A percentile compares a stretch with the other conserved stretches of the same genome.
Evolutionary conservation across 2,113 vertebrate genomes (phyloP).

Genomic region (Forbesichthys papilliferus): DNA sequence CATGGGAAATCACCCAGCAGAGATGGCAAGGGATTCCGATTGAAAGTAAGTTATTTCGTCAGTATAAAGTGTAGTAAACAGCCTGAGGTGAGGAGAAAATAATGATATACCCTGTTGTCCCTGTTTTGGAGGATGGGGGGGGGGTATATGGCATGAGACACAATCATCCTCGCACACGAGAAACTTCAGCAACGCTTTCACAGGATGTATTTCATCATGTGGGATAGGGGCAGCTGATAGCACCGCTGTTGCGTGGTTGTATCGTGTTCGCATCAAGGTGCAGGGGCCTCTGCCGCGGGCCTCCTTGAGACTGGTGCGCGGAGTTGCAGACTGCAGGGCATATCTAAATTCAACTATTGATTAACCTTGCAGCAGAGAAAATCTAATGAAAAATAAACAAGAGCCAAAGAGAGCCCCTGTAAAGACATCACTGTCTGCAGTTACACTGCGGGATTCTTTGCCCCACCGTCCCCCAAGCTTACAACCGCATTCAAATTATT

Average conservation of each 20-base stretch:
- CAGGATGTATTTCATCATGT: conserved; percentile 68
- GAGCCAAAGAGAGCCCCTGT: conserved; percentile 27
- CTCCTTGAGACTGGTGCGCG: conserved; percentile 26
- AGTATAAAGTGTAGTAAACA: conserved; percentile 69
- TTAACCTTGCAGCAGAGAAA: conserved; percentile 51
- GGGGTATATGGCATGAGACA: conserved; percentile 53
- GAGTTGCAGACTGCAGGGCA: conserved; percentile 46
- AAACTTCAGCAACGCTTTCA: conserved; percentile 62
- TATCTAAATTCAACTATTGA: conserved; percentile 71
- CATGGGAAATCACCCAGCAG: conserved; percentile 67
- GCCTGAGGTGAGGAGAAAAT: conserved; percentile 65
- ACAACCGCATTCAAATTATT: conserved; percentile 76
- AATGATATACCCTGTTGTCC: conserved; percentile 66
- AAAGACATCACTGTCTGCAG: conserved; percentile 57
- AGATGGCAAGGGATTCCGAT: conserved; percentile 62
- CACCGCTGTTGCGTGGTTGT: conserved; percentile 41
- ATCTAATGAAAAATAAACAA: conserved; percentile 29
- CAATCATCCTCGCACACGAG: conserved; percentile 56
- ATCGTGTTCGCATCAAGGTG: conserved; percentile 47
- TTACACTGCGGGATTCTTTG: conserved; percentile 59
- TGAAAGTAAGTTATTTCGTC: conserved; percentile 71
- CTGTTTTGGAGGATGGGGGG: conserved; percentile 1
- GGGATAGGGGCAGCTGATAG: conserved; percentile 49
- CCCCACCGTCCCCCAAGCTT: conserved; percentile 56
- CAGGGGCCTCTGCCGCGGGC: conserved; percentile 23